Percentiles rank a stretch among this genome's conserved stretches.
Conservation (phyloP, 2,113 vertebrate species). For the Nyctibius bracteatus region DNA sequence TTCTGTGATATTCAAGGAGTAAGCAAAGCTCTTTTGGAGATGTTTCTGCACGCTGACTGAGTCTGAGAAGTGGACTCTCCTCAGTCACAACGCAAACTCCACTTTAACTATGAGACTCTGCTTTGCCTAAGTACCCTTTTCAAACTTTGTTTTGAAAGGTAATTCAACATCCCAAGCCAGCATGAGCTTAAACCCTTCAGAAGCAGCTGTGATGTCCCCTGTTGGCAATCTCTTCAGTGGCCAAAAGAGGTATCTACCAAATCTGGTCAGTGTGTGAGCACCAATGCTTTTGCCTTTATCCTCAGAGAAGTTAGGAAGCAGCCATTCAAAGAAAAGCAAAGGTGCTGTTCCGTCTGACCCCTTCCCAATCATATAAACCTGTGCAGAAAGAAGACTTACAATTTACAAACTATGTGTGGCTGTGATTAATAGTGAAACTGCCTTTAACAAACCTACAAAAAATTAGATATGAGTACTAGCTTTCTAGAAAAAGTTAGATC, state of each 20-base stretch:
- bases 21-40: background rate
- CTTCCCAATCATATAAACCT: background rate
- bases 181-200: background rate
- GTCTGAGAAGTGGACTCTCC: background rate
- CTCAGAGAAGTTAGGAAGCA: background rate
- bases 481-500: background rate
- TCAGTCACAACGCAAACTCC: background rate
- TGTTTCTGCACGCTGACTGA: background rate
- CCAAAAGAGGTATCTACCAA: background rate
- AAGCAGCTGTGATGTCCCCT: background rate
- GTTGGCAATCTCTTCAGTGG: background rate
- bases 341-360: background rate
- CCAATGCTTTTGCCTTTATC: background rate
- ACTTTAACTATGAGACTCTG: background rate
- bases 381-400: background rate
- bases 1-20: background rate
- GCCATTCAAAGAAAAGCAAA: background rate
- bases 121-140: background rate
- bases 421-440: background rate
- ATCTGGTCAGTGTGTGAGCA: background rate
- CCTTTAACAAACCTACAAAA: background rate
- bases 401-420: background rate
- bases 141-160: background rate
- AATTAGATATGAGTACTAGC: background rate
- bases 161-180: background rate